Base-by-base conservation (phyloP, 2,113 vertebrate species). In the Lepus americanus region DNA sequence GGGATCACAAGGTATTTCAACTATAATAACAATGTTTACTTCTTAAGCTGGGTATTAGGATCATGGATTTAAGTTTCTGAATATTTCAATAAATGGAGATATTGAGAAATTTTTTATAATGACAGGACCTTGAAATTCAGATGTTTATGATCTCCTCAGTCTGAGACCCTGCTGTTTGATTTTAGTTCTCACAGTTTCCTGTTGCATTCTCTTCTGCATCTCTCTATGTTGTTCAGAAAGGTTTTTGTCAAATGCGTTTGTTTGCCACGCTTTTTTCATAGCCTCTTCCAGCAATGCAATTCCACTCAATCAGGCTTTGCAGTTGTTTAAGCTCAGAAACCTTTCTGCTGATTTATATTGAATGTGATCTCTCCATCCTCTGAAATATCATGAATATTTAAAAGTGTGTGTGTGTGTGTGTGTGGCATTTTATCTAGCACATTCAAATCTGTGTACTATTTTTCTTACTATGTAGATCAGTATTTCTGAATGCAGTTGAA, bases 1-100 rank as follows among this genome's bases (percentile, higher is more conserved):
- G 5, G 4, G 10, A 82, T 2, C 9, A 9, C 6, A 66, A n/a
- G 1, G 31, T 5, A 76, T 78, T 92, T 95, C 61, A 61, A 76
- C 44, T 69, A 16, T 25, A 22, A 53, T 90, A 67, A 61, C 27
- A 87, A 87, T 70, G 51, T 64, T 95, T 93, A 74, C 33, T 87
- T 92, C 19, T 78, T 66, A 76, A 87, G 20, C 6, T 94, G 44
- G 16, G 17, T 14, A 69, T 69, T 16, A 92, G 66, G 36, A 63
- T 53, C 20, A 80, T 66, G 19, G 23, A 55, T 78, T 85, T 73
- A 73, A 53, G 5, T 73, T 66, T 83, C 44, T 77, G 44, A 1
- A 9, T 53, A 80, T 33, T 53, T 93, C 87, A 72, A 39, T 85
- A 85, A 90, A 51, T 0, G 22, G 51, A 74, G 70, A 86, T 10